phyloP scores from a whole-genome alignment of 2,888 invertebrate genomes.

The Leucania comma region DNA sequence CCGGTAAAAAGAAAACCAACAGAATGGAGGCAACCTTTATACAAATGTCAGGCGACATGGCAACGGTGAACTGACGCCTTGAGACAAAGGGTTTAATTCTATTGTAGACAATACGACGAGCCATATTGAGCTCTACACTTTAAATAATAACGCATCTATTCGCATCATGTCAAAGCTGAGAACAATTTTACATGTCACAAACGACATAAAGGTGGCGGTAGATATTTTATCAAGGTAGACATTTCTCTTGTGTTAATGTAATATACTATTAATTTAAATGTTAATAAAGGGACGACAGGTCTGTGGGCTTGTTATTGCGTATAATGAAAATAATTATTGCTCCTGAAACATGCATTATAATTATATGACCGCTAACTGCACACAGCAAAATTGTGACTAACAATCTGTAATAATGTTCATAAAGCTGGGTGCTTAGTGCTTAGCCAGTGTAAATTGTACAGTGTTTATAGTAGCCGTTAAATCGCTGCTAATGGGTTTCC shows the following conservation, averaged over 20 bases:
- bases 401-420: conserved; percentile 56
- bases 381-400: conserved; percentile 67
- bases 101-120: conserved; percentile 72
- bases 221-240: conserved; percentile 79
- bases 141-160: conserved; percentile 73
- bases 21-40: conserved; percentile 87
- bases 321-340: conserved; percentile 81
- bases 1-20: conserved; percentile 86
- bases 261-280: conserved; percentile 85
- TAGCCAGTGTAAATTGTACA: conserved; percentile 60
- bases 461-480: conserved; percentile 60
- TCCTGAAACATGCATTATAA: conserved; percentile 79
- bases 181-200: conserved; percentile 77
- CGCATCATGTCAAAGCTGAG: conserved; percentile 60
- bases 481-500: conserved; percentile 82
- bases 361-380: conserved; percentile 72
- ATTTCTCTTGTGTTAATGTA: conserved; percentile 77
- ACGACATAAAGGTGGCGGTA: conserved; percentile 78
- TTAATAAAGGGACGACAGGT: conserved; percentile 84
- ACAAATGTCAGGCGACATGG: conserved; percentile 87
- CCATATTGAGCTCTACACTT: conserved; percentile 77
- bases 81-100: conserved; percentile 89
- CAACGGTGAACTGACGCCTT: conserved; percentile 84
- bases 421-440: conserved; percentile 52
- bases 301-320: conserved; percentile 74